Evolutionary conservation across 1,140 invertebrate genomes (phyloP).

Genomic region (Oedothorax gibbosus): DNA sequence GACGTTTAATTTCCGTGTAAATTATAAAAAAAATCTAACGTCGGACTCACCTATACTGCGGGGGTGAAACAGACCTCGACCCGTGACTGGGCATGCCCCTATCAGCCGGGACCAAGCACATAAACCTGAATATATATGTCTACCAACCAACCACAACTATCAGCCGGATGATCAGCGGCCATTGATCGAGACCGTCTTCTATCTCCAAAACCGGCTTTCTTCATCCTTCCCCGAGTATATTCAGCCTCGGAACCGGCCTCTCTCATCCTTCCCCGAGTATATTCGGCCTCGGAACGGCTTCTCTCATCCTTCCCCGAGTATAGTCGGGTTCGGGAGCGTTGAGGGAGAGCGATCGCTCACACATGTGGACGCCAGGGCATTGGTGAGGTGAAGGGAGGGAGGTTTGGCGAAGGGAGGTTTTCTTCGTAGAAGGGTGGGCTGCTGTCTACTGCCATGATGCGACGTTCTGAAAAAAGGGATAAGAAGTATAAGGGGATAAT

Average conservation of each 20-base stretch:
- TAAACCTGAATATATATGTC: too few species aligned
- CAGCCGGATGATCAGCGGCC: slow-evolving; percentile 67
- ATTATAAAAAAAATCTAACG: background rate
- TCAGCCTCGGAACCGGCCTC: background rate
- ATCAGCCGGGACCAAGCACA: too few species aligned
- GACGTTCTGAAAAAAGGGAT: slow-evolving; percentile 14
- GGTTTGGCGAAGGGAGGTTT: background rate
- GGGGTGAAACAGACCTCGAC: slow-evolving; percentile 81
- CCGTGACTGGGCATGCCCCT: slow-evolving; percentile 73
- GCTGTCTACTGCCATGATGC: slow-evolving; percentile 50
- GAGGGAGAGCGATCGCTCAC: slow-evolving; percentile 33
- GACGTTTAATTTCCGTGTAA: too few species aligned
- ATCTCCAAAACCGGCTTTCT: slow-evolving; percentile 42
- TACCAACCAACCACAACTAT: too few species aligned
- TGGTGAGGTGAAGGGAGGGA: background rate
- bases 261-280: too few species aligned
- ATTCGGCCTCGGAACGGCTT: background rate
- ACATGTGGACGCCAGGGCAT: slow-evolving; percentile 9
- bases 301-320: too few species aligned
- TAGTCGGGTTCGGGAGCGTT: background rate
- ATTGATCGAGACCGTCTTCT: slow-evolving; percentile 40
- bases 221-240: slow-evolving; percentile 27
- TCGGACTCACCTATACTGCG: slow-evolving; percentile 74
- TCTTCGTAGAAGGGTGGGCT: slow-evolving; percentile 51
- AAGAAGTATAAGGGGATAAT: background rate